Evolutionary conservation across 2,797 vertebrate species (phyloP), one percentile per base, ranked within the genome.

Genomic region (Cyprinella venusta): DNA sequence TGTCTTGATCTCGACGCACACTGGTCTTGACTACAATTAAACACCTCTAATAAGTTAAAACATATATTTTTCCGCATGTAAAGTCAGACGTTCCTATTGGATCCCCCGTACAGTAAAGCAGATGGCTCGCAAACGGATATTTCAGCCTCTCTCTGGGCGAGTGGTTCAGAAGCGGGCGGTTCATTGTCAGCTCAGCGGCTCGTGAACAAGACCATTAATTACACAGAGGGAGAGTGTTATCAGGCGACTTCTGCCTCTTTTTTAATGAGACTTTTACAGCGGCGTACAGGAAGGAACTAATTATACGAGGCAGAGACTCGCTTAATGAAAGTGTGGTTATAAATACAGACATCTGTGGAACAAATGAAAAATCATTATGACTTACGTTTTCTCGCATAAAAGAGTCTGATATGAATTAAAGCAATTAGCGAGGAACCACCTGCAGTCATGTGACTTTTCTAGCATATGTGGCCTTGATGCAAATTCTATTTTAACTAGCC

Each of bases 221-320:
- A 87, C 83, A 85, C 85, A 64, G 75, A 85, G 80, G 38, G 76
- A 83, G 74, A 48, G 80, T 82, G 83, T 85, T 88, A 85, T 88
- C 85, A 81, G 79, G 68, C 76, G 76, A 85, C 81, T 86, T 83
- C 72, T 85, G 83, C 65, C 61, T 30, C 71, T 84, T 80, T 82
- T 82, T 76, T 82, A 87, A 85, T 83, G 80, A 80, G 77, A 83
- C 77, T 83, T 87, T 83, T 85, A 87, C 81, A 83, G 80, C 76
- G 21, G 26, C 42, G n/a, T 70, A 76, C 59, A 82, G 75, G 71
- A 86, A 80, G 80, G 80, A 88, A 79, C 83, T 85, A 83, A 85
- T 86, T 83, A 85, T 78, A 65, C 72, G 50, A 86, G 82, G 50
- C 84, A 82, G 79, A 71, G 56, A 45, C 63, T 78, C 52, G 16